Base-by-base conservation (phyloP, 2,113 vertebrate genomes). In the Gracilinanus agilis region DNA sequence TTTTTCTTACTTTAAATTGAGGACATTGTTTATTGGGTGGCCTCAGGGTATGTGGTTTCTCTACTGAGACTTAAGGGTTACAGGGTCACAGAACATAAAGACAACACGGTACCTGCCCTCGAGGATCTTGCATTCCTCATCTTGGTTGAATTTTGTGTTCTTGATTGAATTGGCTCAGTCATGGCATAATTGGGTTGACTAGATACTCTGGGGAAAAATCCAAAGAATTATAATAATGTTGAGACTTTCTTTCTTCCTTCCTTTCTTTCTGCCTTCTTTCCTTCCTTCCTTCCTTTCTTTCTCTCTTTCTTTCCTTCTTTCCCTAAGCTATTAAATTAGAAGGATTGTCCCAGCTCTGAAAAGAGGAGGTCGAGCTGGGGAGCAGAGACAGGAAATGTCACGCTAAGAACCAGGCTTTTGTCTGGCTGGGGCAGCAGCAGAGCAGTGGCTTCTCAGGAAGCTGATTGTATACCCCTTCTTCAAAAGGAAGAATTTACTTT, bases 361-460 rank as follows among this genome's bases (percentile, higher is more conserved):
- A 95, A 94, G 54, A 2, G 29, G 54, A 95, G 92, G 88, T 89
- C 21, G 55, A 75, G 40, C 27, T 21, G 56, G 94, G 27, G 58
- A 91, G 94, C 53, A 56, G 58, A 11, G 61, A 34, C 90, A 96
- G 91, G 54, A 92, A 92, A 40, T n/a, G 25, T 25, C 29, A 90
- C 54, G 56, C 16, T 13, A 8, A 96, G 92, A 94, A 91, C 34
- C n/a, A 95, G 93, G 34, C 88, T 53, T 94, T 95, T 96, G 95
- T 92, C 19, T 56, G 40, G 53, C 25, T 44, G 55, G 16, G 7
- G 1, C 9, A 94, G 53, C 4, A n/a, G 34, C 34, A 3, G 13
- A 24, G 88, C n/a, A 54, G 27, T 21, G 8, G 88, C 12, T n/a
- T 9, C 44, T 88, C 11, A 0, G n/a, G 91, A 93, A 93, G 95